These are phyloP conservation scores for Chauna torquata DNA, from an alignment of 2,113 vertebrate genomes.

Conservation along the genomic window DNA sequence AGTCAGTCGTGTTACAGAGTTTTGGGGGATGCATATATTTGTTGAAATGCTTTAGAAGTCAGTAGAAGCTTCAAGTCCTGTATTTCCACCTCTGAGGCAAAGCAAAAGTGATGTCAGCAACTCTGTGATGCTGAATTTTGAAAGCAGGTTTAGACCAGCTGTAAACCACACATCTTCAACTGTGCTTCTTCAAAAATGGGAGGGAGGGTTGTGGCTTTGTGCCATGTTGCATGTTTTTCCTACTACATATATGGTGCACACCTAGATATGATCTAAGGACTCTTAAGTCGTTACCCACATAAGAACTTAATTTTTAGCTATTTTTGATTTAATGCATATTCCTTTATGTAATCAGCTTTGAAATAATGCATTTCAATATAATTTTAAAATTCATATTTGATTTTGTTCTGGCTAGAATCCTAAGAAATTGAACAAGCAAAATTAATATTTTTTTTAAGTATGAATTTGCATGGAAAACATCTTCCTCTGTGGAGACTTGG, in stretches of 20 bases:
- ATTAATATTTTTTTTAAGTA: not conserved
- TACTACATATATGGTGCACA: not conserved
- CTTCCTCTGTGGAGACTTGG: not conserved
- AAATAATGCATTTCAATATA: not conserved
- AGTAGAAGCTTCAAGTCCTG: not conserved
- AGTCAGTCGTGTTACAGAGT: not conserved
- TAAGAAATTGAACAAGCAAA: not conserved
- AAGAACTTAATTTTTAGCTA: not conserved
- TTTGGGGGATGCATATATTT: not conserved
- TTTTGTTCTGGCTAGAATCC: not conserved
- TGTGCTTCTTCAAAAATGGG: not conserved
- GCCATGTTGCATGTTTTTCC: not conserved
- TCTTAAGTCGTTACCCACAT: not conserved
- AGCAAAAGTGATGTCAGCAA: not conserved
- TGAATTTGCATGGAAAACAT: not conserved
- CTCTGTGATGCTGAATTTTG: not conserved
- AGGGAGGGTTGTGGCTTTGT: not conserved
- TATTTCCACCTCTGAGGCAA: not conserved
- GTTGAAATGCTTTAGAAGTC: not conserved
- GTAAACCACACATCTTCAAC: not conserved
- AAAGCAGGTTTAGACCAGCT: not conserved
- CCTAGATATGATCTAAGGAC: not conserved
- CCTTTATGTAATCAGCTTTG: not conserved
- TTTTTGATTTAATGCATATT: not conserved
- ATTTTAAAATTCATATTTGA: not conserved